Evolutionary conservation across 2,888 invertebrate species (phyloP), one percentile per base, ranked within the genome.

Genomic region (Galerucella pusilla): DNA sequence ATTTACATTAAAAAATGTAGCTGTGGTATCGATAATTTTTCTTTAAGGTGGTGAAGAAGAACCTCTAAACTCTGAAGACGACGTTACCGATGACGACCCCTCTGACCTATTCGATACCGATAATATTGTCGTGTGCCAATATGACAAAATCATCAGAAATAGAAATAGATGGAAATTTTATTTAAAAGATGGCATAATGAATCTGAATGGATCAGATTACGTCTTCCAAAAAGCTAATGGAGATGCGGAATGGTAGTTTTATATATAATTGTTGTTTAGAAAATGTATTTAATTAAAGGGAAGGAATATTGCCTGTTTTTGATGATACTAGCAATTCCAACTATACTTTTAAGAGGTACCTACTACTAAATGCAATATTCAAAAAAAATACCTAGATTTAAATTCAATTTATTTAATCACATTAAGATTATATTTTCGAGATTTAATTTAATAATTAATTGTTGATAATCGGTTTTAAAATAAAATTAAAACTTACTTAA

Each of bases 131-230:
- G 99, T 99, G 75, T 99, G 99, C 88, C 99, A 99, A 88, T 99
- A 99, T 89, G 99, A 99, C 89, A 99, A 99, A 96, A 98, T 99
- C 77, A 98, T 98, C 79, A 78, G 83, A 42, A 98, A 96, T 87
- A 94, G 99, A 85, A 98, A 98, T 88, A 97, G 97, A 88, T 99
- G 99, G 99, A 99, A 99, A 90, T 99, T 99, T 88, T 96, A 97
- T 88, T 90, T 99, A 79, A 99, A 99, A 90, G 99, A 99, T 89
- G 99, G 99, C 75, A 98, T 99, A 79, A 99, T 99, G 99, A 99
- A 98, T 90, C 92, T 99, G 85, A 94, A 94, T 81, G 98, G 99
- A 64, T 97, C 96, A 89, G 99, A 99, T 90, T 99, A 94, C 90
- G 97, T 99, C 85, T 99, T 99, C 90, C 98, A 98, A 89, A 98